Conservation (phyloP, 2,888 invertebrate species). For the Carpatolechia fugitivella region DNA sequence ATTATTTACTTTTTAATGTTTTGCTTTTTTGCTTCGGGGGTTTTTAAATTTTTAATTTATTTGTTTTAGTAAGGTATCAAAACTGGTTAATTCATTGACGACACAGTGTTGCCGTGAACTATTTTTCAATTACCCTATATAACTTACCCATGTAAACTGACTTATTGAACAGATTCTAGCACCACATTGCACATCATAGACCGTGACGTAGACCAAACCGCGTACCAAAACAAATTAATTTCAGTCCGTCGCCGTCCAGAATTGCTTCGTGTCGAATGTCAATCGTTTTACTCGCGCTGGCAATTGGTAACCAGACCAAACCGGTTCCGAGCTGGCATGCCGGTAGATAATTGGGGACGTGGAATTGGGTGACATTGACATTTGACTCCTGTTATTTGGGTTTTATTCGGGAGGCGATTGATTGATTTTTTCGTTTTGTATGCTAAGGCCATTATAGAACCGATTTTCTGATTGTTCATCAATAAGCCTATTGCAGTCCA, state of each 20-base stretch:
- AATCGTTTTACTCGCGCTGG: constrained; percentile 42
- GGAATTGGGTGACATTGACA: background rate
- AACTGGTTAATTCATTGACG: too few relatives aligned
- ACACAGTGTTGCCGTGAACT: too few relatives aligned
- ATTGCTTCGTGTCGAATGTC: constrained; percentile 46
- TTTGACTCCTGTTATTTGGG: background rate
- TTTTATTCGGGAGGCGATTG: background rate
- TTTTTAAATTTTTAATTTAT: too few relatives aligned
- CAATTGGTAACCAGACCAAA: constrained; percentile 44
- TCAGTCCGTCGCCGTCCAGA: constrained; percentile 12
- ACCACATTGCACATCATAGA: too few relatives aligned
- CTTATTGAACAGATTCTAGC: too few relatives aligned
- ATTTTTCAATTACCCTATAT: too few relatives aligned
- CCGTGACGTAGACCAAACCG: background rate
- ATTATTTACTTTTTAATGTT: too few relatives aligned
- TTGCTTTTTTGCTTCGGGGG: too few relatives aligned
- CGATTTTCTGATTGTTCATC: background rate
- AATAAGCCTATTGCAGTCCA: too few relatives aligned
- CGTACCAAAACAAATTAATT: constrained; percentile 14
- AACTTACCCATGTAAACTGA: too few relatives aligned
- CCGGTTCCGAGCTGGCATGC: constrained; percentile 29
- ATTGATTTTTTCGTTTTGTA: background rate
- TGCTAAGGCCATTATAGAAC: too few relatives aligned
- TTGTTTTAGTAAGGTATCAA: too few relatives aligned
- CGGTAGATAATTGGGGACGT: background rate